Evolutionary conservation across 1,140 invertebrate species (phyloP).

Genomic region (Drosophila aff.): DNA sequence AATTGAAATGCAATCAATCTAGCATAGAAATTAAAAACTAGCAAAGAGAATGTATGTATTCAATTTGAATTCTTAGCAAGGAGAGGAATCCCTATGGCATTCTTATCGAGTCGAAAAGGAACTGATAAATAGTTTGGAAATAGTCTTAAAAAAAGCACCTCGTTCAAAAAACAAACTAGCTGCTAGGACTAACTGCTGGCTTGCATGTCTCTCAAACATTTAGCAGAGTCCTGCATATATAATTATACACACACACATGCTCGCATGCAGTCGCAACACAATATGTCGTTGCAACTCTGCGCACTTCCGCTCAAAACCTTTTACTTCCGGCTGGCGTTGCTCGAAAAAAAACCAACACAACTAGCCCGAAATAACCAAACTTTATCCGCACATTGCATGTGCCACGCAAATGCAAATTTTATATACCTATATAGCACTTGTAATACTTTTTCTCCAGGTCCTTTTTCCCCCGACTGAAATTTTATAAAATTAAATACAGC

Average conservation of each 20-base stretch:
- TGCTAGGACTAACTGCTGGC: conserved; percentile 25
- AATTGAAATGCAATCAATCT: conserved; percentile 52
- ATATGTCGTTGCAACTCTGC: conserved; percentile 69
- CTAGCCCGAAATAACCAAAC: conserved; percentile 59
- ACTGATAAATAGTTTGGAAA: conserved; percentile 12
- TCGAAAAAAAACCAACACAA: conserved; percentile 59
- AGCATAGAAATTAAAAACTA: conserved; percentile 20
- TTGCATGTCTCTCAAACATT: conserved; percentile 67
- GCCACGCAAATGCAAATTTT: conserved; percentile 65
- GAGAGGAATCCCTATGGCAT: not conserved
- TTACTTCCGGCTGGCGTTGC: conserved; percentile 66
- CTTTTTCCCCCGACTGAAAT: conserved; percentile 27
- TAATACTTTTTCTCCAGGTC: conserved; percentile 14
- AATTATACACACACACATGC: conserved; percentile 52
- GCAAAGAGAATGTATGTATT: not conserved
- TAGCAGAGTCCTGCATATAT: conserved; percentile 58
- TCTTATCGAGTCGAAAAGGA: not conserved
- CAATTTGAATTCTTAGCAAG: not conserved
- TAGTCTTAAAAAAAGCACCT: conserved; percentile 26
- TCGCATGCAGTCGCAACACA: conserved; percentile 6
- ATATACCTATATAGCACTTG: conserved; percentile 13
- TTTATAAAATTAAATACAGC: conserved; percentile 32
- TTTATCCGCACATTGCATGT: conserved; percentile 67
- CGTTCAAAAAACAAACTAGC: conserved; percentile 68
- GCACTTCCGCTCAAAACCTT: conserved; percentile 79